phyloP scores from a whole-genome alignment of 2,797 vertebrate genomes.

The Columba guinea region DNA sequence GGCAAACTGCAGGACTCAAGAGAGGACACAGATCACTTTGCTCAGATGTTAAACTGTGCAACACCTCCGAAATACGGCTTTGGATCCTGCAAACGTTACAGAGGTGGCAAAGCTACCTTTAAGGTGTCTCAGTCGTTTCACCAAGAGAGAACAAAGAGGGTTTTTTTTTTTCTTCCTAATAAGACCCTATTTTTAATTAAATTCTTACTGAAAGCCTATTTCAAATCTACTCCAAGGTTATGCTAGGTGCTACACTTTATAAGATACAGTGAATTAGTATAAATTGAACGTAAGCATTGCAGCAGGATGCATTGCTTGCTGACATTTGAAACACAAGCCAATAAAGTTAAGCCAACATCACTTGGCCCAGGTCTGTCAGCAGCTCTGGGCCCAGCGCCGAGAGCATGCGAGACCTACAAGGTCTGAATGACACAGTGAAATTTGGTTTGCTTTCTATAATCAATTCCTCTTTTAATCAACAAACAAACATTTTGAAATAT shows the following conservation, averaged over 20 bases:
- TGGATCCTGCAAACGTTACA: background rate
- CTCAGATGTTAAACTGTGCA: background rate
- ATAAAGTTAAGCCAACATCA: background rate
- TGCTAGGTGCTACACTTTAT: background rate
- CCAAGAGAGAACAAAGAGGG: background rate
- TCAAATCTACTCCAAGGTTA: background rate
- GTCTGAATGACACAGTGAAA: background rate
- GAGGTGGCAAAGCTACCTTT: background rate
- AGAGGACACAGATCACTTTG: rapidly evolving
- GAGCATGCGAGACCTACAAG: rapidly evolving
- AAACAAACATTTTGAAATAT: background rate
- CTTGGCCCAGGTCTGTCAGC: background rate
- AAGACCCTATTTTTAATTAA: background rate
- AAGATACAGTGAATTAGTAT: background rate
- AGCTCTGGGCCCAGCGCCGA: background rate
- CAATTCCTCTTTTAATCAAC: background rate
- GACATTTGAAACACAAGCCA: background rate
- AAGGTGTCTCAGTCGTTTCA: background rate
- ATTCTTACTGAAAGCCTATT: background rate
- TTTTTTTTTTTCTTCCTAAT: background rate
- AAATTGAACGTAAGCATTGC: background rate
- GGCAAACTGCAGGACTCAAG: background rate
- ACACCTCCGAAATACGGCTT: background rate
- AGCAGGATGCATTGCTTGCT: background rate
- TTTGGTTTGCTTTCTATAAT: background rate